These are phyloP conservation scores for Parauchenoglanis ngamensis DNA, from an alignment of 2,797 vertebrate genomes.

Conservation along the genomic window DNA sequence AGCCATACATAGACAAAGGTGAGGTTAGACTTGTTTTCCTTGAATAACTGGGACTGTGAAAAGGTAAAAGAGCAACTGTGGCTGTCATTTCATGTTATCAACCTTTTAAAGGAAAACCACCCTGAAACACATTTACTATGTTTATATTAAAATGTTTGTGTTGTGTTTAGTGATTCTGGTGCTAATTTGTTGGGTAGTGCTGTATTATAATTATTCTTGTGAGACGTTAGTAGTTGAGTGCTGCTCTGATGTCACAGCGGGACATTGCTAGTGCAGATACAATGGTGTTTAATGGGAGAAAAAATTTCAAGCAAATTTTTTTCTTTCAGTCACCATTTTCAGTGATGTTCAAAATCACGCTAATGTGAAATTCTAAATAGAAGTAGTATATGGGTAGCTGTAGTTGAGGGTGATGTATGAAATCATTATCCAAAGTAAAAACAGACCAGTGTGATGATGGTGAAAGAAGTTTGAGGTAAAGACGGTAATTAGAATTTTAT, in stretches of 20 bases:
- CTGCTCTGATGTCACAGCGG: neutral
- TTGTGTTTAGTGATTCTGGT: neutral
- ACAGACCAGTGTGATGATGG: neutral
- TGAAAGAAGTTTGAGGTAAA: neutral
- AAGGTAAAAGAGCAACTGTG: neutral
- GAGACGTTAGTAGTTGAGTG: neutral
- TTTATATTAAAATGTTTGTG: neutral
- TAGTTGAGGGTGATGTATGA: neutral
- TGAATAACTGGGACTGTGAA: neutral
- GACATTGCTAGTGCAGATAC: neutral
- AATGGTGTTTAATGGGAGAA: neutral
- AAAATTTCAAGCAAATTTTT: neutral
- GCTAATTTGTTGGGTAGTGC: no score
- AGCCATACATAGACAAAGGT: neutral
- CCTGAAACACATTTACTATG: neutral
- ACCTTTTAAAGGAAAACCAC: neutral
- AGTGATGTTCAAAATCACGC: neutral
- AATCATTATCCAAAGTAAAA: neutral
- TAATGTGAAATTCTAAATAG: neutral
- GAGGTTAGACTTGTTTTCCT: conserved; percentile 18
- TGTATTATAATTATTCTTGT: neutral
- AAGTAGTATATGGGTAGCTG: neutral
- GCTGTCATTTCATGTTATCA: neutral
- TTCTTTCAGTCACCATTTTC: neutral
- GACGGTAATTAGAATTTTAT: neutral